Base-by-base conservation (phyloP, 2,888 invertebrate species). In the Megamerina dolium region DNA sequence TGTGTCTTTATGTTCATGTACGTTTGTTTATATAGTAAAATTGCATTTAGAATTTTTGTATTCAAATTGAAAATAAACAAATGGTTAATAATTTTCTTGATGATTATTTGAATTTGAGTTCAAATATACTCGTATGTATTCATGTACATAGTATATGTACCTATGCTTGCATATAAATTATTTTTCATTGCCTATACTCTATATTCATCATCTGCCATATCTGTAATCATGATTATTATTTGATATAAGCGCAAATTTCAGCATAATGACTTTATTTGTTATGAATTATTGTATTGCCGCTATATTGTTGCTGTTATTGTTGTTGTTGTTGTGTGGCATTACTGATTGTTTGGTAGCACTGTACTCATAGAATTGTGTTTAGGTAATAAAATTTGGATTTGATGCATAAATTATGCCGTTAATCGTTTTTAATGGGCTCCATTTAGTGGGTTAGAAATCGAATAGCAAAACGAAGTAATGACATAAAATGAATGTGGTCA, bases 401-500 rank as follows among this genome's bases (percentile, higher is more conserved):
- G 48, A 29, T 55, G 55, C 61, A 65, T 63, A 65, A 66, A 63
- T 65, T 64, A 65, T 63, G 61, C 58, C 55, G 61, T 65, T 66
- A 66, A 65, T 66, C 65, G 62, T 57, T 60, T 65, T 65, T 64
- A 65, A 65, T 57, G 53, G 50, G n/a, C n/a, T n/a, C n/a, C n/a
- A n/a, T n/a, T n/a, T n/a, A n/a, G n/a, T n/a, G n/a, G n/a, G n/a
- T n/a, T n/a, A n/a, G n/a, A n/a, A n/a, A n/a, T n/a, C n/a, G n/a
- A n/a, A n/a, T n/a, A n/a, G n/a, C n/a, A n/a, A n/a, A n/a, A n/a
- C n/a, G n/a, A n/a, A n/a, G n/a, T n/a, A n/a, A n/a, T n/a, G n/a
- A n/a, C n/a, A n/a, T n/a, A n/a, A n/a, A n/a, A n/a, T n/a, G n/a
- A n/a, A n/a, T n/a, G n/a, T n/a, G n/a, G n/a, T n/a, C n/a, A n/a